These are phyloP conservation scores for Patagioenas fasciata DNA, from an alignment of 2,113 vertebrate species.

Conservation along the genomic window DNA sequence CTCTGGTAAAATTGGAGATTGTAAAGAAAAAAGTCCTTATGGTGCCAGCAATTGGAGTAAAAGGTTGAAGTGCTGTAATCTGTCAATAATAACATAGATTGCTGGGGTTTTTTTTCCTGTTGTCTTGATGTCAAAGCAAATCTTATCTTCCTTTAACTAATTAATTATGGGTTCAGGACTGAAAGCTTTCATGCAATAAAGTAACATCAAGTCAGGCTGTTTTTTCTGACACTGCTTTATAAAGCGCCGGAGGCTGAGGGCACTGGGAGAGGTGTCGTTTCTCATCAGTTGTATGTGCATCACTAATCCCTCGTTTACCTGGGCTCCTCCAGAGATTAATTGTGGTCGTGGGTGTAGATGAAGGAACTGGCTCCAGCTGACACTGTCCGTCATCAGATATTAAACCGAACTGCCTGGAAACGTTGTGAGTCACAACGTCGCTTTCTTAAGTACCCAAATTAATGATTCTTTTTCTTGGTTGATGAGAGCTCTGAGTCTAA, in stretches of 20 bases:
- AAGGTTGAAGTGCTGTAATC: not conserved
- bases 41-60: not conserved
- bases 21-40: not conserved
- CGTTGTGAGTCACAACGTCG: not conserved
- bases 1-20: not conserved
- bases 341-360: not conserved
- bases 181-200: not conserved
- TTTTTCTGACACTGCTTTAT: not conserved
- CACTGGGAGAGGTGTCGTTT: not conserved
- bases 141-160: not conserved
- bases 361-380: not conserved
- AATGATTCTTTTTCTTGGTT: conserved; percentile 18
- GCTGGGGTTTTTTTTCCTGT: accelerated
- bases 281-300: not conserved
- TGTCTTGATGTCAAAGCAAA: not conserved
- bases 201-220: accelerated
- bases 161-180: not conserved
- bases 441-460: conserved; percentile 3
- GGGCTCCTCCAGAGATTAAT: not conserved
- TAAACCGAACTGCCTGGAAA: not conserved
- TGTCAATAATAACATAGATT: accelerated
- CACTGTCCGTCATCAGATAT: not conserved
- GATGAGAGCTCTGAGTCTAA: not conserved
- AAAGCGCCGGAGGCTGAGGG: not conserved
- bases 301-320: not conserved